phyloP scores from a whole-genome alignment of 2,797 vertebrate species.

The Muscicapa comitata region DNA sequence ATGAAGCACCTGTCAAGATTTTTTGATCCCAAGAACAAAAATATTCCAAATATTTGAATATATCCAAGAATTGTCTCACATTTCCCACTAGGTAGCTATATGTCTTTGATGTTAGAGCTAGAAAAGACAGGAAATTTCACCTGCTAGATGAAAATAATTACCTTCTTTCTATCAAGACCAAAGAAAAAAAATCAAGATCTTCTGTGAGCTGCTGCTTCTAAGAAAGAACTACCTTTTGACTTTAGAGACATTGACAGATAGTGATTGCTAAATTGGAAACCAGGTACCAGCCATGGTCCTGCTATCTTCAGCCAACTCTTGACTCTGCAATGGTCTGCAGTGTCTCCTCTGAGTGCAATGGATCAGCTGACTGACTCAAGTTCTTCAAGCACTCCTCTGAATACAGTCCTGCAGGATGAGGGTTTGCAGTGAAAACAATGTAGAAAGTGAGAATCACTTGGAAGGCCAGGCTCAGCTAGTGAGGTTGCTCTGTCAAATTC shows the following conservation, averaged over 20 bases:
- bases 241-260: neutral
- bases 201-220: neutral
- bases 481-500: neutral
- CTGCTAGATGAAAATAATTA: neutral
- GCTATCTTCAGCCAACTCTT: neutral
- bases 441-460: neutral
- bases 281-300: neutral
- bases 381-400: neutral
- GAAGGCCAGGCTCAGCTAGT: neutral
- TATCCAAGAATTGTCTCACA: neutral
- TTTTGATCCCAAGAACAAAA: neutral
- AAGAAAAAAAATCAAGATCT: neutral
- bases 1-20: neutral
- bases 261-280: neutral
- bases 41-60: neutral
- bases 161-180: neutral
- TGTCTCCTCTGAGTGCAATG: neutral
- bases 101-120: neutral
- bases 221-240: neutral
- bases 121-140: neutral
- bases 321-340: neutral
- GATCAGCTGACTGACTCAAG: neutral
- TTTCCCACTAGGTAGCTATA: neutral
- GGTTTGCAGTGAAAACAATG: neutral
- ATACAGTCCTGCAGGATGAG: neutral